Evolutionary conservation across 2,888 invertebrate genomes (phyloP), one percentile per base, ranked within the genome.

Genomic region (Synanthedon tipuliformis): DNA sequence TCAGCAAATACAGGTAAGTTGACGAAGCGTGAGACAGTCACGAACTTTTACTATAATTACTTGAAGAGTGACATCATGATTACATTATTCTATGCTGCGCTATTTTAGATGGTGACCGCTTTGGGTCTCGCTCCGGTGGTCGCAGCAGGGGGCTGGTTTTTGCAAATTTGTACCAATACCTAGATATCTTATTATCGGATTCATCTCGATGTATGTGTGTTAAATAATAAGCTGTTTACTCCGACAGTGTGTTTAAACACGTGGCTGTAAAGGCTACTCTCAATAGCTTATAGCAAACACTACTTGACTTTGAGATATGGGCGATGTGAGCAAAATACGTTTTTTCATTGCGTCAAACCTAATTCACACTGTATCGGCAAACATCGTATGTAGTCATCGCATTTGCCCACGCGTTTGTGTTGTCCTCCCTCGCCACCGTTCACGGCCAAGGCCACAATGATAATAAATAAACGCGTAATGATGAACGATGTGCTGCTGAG

Each of bases 401-500:
- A 16, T 65, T 71, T 68, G 75, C 73, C 71, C 74, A 75, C 75
- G 74, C 73, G 68, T 65, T 63, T 61, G 68, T 63, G 66, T 72
- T 75, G 34, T 34, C 66, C 64, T 70, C 70, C 53, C 55, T 52
- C 55, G 64, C 80, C 82, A 75, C 75, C 83, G 84, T 83, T 85
- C 87, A 86, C 81, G 83, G 86, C 78, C 86, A 87, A 87, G 86
- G 86, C 78, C 86, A 79, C 73, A 69, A 65, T 73, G 73, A 81
- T 78, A 83, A 84, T 84, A 64, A 78, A 56, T 57, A 58, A 81
- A 80, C 75, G 75, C 66, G 77, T 76, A 74, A 80, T 82, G 81
- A 83, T 73, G 75, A 75, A 78, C 75, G 78, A 79, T 72, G 78
- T 80, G 81, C 78, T 74, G 67, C 73, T 68, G 71, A 68, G 70